Base-by-base conservation (phyloP, 2,113 vertebrate species). In the Ascaphus truei region DNA sequence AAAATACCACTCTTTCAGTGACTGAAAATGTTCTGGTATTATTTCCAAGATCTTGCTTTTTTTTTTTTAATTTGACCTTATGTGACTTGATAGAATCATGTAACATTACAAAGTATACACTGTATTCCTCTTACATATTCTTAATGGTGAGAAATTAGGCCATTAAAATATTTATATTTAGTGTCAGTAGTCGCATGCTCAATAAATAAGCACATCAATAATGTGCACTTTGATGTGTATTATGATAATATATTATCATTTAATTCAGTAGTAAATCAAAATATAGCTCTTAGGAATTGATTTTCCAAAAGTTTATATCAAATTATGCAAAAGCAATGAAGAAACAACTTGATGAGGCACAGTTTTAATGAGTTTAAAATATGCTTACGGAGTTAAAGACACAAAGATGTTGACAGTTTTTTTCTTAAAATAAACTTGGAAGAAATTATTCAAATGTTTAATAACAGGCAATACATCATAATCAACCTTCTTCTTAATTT, bases 161-260 rank as follows among this genome's bases (percentile, higher is more conserved):
- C 41, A 73, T 75, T 85, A 75, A 80, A 84, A 77, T 84, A 86
- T 86, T 84, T 84, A 83, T 81, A 77, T 82, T 86, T 86, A 71
- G 74, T 77, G 34, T 76, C 86, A 81, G 76, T 69, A 79, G 77
- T 84, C 81, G 48, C 76, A 79, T 0, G 13, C 71, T 83, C 58
- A 72, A 78, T 82, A 85, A 86, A 80, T 41, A 83, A 82, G 39
- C n/a, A 68, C 58, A 80, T 86, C 80, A 79, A 84, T 85, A 85
- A 82, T 84, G 79, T 89, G 86, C 75, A 83, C 61, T 84, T 80
- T 85, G 77, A 83, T 82, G 74, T 16, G 68, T 83, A 84, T 86
- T 82, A 87, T 84, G 79, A 88, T 86, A 83, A 85, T 86, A 48
- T 25, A 51, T 57, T 77, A 41, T 85, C 86, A 86, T 85, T 86